phyloP scores from a whole-genome alignment of 2,888 invertebrate genomes.

The Ischnura elegans region DNA sequence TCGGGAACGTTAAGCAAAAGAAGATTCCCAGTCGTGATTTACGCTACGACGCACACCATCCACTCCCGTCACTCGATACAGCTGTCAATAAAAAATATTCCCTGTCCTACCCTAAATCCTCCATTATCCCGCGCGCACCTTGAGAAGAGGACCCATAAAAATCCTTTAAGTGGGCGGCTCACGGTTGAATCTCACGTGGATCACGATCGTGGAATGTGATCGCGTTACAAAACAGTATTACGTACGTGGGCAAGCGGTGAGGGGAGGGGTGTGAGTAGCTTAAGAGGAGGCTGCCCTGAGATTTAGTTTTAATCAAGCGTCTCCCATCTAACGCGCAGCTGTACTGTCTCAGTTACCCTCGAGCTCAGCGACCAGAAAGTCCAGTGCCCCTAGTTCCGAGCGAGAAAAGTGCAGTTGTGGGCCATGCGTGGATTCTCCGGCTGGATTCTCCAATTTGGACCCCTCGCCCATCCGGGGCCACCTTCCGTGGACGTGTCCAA shows the following conservation, averaged over 20 bases:
- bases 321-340: not conserved
- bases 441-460: not conserved
- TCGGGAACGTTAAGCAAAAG: not conserved
- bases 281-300: not conserved
- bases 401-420: not conserved
- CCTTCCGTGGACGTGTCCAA: not conserved
- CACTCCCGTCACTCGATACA: not conserved
- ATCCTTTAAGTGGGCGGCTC: not conserved
- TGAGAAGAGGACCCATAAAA: slow-evolving; percentile 2
- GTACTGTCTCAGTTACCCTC: not conserved
- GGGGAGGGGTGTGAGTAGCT: not conserved
- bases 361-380: not conserved
- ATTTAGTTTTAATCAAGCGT: not conserved
- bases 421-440: not conserved
- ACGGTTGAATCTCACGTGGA: slow-evolving; percentile 24
- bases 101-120: not conserved
- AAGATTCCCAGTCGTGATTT: not conserved
- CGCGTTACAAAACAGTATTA: slow-evolving; percentile 45
- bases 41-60: not conserved
- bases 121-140: slow-evolving; percentile 3
- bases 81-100: not conserved
- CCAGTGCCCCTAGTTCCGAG: not conserved
- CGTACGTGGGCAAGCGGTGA: too few species aligned
- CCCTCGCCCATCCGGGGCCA: not conserved
- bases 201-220: slow-evolving; percentile 52